A percentile compares a stretch with the other conserved stretches of the same genome.
phyloP scores from a whole-genome alignment of 2,113 vertebrate genomes.

The Solenodon paradoxus region DNA sequence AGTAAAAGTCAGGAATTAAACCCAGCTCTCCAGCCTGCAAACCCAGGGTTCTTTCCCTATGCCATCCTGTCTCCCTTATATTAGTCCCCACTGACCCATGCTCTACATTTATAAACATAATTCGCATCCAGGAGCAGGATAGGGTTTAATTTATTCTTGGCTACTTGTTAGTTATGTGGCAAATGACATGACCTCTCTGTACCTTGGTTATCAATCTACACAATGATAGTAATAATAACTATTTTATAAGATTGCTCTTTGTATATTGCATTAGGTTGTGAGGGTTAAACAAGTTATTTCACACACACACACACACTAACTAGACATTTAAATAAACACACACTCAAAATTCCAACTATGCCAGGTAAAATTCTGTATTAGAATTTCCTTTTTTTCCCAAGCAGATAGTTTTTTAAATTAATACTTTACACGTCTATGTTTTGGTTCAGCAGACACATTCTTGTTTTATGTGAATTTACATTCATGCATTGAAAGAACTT shows the following conservation, averaged over 20 bases:
- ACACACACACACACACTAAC: not conserved
- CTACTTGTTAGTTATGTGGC: not conserved
- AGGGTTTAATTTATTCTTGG: not conserved
- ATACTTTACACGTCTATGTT: not conserved
- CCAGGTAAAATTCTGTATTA: slow-evolving; percentile 1
- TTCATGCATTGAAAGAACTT: not conserved
- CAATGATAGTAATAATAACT: not conserved
- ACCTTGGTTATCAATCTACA: not conserved
- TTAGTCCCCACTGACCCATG: not conserved
- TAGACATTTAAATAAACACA: not conserved
- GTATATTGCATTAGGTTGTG: not conserved
- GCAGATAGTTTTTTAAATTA: slow-evolving; percentile 15
- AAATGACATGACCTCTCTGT: not conserved
- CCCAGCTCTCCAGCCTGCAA: not conserved
- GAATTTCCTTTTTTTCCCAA: not conserved
- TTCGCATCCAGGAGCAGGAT: not conserved
- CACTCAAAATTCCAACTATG: not conserved
- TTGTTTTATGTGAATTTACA: not conserved
- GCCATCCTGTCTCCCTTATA: too few relatives aligned
- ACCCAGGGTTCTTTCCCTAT: not conserved
- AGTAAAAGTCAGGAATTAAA: slow-evolving; percentile 4
- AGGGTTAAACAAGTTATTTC: not conserved
- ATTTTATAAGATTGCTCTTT: not conserved
- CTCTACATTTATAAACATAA: not conserved
- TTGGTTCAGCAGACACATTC: not conserved